Conservation (phyloP, 2,797 vertebrate genomes). For the Psittacula derbiana region DNA sequence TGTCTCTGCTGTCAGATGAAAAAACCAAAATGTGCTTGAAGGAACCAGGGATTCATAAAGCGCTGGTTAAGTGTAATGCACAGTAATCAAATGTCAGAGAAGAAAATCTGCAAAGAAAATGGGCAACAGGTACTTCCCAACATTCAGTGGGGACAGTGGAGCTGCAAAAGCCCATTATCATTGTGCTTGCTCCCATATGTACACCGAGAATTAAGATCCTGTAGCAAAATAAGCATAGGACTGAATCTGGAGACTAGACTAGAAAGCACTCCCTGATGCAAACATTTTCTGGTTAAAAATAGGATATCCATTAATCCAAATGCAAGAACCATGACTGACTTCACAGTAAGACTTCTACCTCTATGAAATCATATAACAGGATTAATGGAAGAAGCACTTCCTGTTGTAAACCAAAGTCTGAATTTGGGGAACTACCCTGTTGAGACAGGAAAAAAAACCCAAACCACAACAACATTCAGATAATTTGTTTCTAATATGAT, state of each 20-base stretch:
- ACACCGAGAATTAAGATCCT: not conserved
- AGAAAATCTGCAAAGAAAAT: not conserved
- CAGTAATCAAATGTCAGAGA: not conserved
- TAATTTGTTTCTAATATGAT: not conserved
- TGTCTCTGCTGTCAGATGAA: not conserved
- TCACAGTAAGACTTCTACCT: not conserved
- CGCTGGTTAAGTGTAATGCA: not conserved
- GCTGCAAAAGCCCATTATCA: not conserved
- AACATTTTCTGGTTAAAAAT: not conserved
- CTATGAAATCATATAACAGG: not conserved
- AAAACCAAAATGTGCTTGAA: not conserved
- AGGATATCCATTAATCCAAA: not conserved
- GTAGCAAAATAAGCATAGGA: not conserved
- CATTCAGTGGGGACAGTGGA: not conserved
- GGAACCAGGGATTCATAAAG: not conserved
- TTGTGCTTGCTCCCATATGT: not conserved
- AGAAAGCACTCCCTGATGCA: not conserved
- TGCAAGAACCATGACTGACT: not conserved
- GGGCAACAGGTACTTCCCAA: not conserved
- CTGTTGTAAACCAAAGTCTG: not conserved
- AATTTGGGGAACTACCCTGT: not conserved
- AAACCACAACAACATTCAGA: not conserved
- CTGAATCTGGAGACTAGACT: not conserved
- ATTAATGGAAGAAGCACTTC: not conserved
- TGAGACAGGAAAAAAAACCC: not conserved